Evolutionary conservation across 1,140 invertebrate species (phyloP).

Genomic region (Antheraea mylitta): DNA sequence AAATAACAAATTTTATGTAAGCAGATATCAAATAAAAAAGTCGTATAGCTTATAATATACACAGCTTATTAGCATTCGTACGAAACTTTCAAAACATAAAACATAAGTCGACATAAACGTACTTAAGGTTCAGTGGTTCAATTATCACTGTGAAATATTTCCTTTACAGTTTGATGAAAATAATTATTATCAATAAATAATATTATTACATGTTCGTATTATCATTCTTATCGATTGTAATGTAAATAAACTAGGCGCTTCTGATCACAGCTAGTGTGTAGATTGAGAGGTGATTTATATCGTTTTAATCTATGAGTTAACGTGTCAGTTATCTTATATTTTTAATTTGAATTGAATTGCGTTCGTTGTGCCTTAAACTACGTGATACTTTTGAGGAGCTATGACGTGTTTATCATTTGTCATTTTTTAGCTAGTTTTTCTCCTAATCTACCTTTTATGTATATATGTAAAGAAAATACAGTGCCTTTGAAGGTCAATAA

Average conservation of each 20-base stretch:
- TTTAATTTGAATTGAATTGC: not conserved
- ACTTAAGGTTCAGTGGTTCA: slow-evolving; percentile 14
- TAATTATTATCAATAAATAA: slow-evolving; percentile 43
- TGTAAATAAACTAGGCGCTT: slow-evolving; percentile 48
- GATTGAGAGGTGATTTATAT: not conserved
- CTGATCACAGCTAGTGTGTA: slow-evolving; percentile 16
- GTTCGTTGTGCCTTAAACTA: not conserved
- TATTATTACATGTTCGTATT: slow-evolving; percentile 39
- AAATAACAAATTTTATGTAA: slow-evolving; percentile 3
- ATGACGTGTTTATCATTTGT: no score
- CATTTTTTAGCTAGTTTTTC: no score
- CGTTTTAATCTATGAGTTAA: not conserved
- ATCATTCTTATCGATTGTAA: slow-evolving; percentile 41
- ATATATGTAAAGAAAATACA: no score
- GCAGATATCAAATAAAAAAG: slow-evolving; percentile 62
- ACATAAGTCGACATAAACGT: slow-evolving; percentile 31
- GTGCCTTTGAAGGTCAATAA: no score
- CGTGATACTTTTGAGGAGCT: not conserved
- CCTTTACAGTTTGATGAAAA: slow-evolving; percentile 30
- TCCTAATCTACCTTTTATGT: no score
- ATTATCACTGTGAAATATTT: slow-evolving; percentile 25
- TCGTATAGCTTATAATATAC: slow-evolving; percentile 60
- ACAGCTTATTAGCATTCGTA: slow-evolving; percentile 54
- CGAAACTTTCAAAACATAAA: not conserved
- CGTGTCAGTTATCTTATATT: not conserved